Base-by-base conservation (phyloP, 2,113 vertebrate species). In the Hirundichthys speculiger region DNA sequence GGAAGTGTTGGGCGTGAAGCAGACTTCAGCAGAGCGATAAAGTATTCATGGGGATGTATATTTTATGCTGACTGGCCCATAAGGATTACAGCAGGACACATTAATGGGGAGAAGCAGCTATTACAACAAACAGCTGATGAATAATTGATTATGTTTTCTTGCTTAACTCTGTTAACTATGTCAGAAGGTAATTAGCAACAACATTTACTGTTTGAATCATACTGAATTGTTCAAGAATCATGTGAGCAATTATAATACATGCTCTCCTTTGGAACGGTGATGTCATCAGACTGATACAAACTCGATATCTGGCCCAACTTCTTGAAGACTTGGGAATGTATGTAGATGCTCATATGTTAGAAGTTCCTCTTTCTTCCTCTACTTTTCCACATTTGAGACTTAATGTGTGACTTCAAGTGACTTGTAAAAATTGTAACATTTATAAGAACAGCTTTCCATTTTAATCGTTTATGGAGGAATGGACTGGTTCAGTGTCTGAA, bases 11-110 rank as follows among this genome's bases (percentile, higher is more conserved):
- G 54, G 40, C 55, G 64, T 6, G 15, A 49, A 40, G 62, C 69
- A 75, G 52, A 83, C 69, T 79, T 80, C 62, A 47, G 69, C 71
- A 50, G 34, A 66, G 66, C 87, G 89, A 90, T 93, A 90, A 92
- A 89, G 71, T 80, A 94, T 92, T 95, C 83, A 93, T 91, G 65
- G 78, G 67, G 89, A 93, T 89, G 40, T 92, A 67, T 91, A 94
- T 91, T 93, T 94, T 91, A 95, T 91, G 88, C 85, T 90, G 93
- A 79, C 86, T 93, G 89, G 91, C 89, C 85, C 77, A 87, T 88
- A 89, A 92, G 82, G 89, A 91, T 88, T 90, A 77, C 72, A 88
- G 79, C 69, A 84, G 90, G 66, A 92, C 80, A 91, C 86, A 91
- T 93, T 91, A 94, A 92, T 79, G 83, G 75, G 84, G 73, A 90